Base-by-base conservation (phyloP, 2,113 vertebrate species). In the Argyrosomus japonicus region DNA sequence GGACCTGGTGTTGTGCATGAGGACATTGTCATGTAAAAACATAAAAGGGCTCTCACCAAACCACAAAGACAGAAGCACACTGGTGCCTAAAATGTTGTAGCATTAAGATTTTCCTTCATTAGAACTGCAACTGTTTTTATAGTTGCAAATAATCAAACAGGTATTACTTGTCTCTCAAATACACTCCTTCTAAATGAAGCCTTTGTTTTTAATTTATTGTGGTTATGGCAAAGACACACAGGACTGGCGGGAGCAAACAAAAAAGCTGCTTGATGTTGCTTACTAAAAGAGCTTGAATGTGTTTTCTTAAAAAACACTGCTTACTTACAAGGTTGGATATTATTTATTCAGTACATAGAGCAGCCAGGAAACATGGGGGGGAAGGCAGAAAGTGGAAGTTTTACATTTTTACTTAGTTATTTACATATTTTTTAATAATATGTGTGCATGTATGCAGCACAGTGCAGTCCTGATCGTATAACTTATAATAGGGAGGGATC, bases 341-440 rank as follows among this genome's bases (percentile, higher is more conserved):
- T 32, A 61, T 62, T 50, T 62, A 63, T 64, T 53, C 15, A 64
- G 48, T 25, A 19, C 32, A 53, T 36, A 63, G 14, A 75, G 47
- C 29, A 43, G 47, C 29, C 12, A 63, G 13, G 15, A 62, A 48
- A 74, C 43, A 61, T 32, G 45, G 6, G 43, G 36, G 32, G 15
- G 48, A 27, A 8, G n/a, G 36, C 29, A 27, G 12, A 56, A 40
- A 43, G 53, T 17, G 17, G 29, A 43, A 47, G n/a, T 40, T 40
- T 40, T 40, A 40, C 5, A 40, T 40, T 47, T 67, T 48, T 67
- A 18, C 43, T 67, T 65, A 23, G 19, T 7, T 25, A 17, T 19
- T 25, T 27, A 4, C 17, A 61, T 61, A 9, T 1, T 61, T 54
- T 54, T 36, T 10, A 1, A 61, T 36, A 3, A 61, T 19, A 61